These are phyloP conservation scores for Arbacia lixula DNA, from an alignment of 53 echinoderm and acorn worm genomes.

Conservation along the genomic window DNA sequence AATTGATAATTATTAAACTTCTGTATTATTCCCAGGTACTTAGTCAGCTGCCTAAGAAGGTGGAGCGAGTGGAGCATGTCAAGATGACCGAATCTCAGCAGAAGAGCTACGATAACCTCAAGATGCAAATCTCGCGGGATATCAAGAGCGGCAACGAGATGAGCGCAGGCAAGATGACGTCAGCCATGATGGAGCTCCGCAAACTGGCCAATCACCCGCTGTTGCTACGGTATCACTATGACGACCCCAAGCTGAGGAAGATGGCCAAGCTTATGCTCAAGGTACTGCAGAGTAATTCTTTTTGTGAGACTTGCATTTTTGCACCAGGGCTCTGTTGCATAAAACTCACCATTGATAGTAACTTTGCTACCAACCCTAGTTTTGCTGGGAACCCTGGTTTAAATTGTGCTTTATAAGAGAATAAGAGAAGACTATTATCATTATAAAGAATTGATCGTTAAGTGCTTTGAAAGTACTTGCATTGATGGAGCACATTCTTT, in stretches of 20 bases:
- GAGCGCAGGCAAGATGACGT: conserved; percentile 42
- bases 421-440: too few species aligned
- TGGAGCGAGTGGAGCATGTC: conserved; percentile 64
- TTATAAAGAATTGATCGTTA: too few species aligned
- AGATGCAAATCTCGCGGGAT: conserved; percentile 53
- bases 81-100: conserved; percentile 73
- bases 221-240: conserved; percentile 76
- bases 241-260: conserved; percentile 75
- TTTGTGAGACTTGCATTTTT: too few species aligned
- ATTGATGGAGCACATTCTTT: too few species aligned
- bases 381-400: too few species aligned
- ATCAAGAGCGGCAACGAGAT: not conserved
- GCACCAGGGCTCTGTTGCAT: too few species aligned
- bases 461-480: too few species aligned
- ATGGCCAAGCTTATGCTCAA: conserved; percentile 96
- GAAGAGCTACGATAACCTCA: conserved; percentile 63
- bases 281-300: too few species aligned
- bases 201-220: conserved; percentile 94
- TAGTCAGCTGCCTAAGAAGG: conserved; percentile 84
- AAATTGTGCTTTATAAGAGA: too few species aligned
- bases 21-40: conserved; percentile 78
- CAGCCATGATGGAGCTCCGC: conserved; percentile 93
- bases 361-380: too few species aligned
- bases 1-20: too few species aligned
- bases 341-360: too few species aligned